These are phyloP conservation scores for Drosophila pectinifera DNA, from an alignment of 1,140 invertebrate species.

Conservation along the genomic window DNA sequence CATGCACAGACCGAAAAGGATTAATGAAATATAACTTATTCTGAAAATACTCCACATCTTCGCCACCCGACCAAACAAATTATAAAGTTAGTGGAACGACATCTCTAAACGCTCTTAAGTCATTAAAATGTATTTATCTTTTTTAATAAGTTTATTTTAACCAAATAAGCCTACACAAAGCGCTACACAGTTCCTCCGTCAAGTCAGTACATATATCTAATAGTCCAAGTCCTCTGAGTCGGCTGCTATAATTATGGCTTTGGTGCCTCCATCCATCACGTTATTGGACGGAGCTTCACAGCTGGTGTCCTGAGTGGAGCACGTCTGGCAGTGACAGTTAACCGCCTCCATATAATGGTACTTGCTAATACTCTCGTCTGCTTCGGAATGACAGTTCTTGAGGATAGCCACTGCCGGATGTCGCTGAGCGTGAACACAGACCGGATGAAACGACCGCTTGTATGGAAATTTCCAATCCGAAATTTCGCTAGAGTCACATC, in stretches of 20 bases:
- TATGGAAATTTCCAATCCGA: conserved; percentile 94
- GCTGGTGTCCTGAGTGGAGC: conserved; percentile 81
- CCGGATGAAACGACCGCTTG: conserved; percentile 92
- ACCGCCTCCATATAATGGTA: conserved; percentile 89
- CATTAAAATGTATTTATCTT: neutral
- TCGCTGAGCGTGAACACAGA: conserved; percentile 91
- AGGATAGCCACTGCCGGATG: conserved; percentile 86
- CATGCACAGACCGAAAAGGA: too few species aligned
- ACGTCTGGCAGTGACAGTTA: conserved; percentile 87
- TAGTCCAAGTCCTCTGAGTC: conserved; percentile 74
- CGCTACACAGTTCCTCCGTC: conserved; percentile 9
- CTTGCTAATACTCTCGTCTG: conserved; percentile 85
- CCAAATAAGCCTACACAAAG: neutral
- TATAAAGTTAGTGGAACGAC: too few species aligned
- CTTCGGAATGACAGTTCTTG: conserved; percentile 88
- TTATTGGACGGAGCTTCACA: conserved; percentile 81
- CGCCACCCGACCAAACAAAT: too few species aligned
- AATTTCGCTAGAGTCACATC: conserved; percentile 93
- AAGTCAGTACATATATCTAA: conserved; percentile 27
- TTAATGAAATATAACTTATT: too few species aligned
- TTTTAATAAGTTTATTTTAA: neutral
- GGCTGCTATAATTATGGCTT: conserved; percentile 61
- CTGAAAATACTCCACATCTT: too few species aligned
- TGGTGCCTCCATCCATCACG: conserved; percentile 53
- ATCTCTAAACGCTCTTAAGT: neutral